phyloP scores from a whole-genome alignment of 2,113 vertebrate genomes.

The Nothoprocta perdicaria region DNA sequence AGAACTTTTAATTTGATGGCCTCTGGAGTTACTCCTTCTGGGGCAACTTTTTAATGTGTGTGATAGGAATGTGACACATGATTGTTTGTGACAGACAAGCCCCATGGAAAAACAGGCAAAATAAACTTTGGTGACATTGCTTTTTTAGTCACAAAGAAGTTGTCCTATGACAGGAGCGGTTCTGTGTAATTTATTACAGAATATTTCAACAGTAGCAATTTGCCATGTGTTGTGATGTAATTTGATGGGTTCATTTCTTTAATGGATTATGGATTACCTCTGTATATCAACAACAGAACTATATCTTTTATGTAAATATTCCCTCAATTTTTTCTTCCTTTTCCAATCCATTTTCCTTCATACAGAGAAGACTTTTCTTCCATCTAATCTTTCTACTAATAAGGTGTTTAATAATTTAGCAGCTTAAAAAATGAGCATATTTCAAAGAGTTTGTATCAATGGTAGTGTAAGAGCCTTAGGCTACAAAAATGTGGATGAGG shows the following conservation, averaged over 20 bases:
- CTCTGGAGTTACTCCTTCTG: background rate
- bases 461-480: constrained; percentile 59
- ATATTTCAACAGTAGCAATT: constrained; percentile 60
- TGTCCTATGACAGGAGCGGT: constrained; percentile 53
- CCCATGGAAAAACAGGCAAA: constrained; percentile 32
- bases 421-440: constrained; percentile 75
- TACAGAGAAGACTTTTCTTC: constrained; percentile 67
- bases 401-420: constrained; percentile 78
- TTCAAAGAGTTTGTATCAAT: constrained; percentile 74
- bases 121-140: constrained; percentile 58
- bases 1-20: background rate
- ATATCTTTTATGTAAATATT: constrained; percentile 73
- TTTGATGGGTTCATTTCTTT: constrained; percentile 70
- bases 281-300: constrained; percentile 70
- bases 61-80: background rate
- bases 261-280: constrained; percentile 75
- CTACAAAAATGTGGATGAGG: constrained; percentile 65
- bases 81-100: constrained; percentile 14
- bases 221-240: constrained; percentile 67
- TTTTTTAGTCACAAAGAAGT: constrained; percentile 42
- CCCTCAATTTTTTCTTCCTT: constrained; percentile 67
- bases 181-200: constrained; percentile 60
- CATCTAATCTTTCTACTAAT: constrained; percentile 75
- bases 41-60: background rate
- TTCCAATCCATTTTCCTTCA: constrained; percentile 67